Evolutionary conservation across 2,888 invertebrate species (phyloP).

Genomic region (Drosophila demipolita): DNA sequence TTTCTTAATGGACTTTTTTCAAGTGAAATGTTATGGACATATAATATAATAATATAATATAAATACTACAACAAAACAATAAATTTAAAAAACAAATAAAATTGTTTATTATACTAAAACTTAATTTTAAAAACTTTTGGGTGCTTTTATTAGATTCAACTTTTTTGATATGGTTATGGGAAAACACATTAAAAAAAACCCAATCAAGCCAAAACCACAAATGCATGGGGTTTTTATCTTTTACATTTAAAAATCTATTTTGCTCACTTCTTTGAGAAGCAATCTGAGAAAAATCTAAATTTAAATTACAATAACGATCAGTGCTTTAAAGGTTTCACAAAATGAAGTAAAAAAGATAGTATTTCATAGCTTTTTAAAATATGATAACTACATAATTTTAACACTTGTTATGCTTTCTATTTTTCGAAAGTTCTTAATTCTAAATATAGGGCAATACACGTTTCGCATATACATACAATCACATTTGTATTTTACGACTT

Average conservation of each 20-base stretch:
- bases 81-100: background rate
- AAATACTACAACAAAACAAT: background rate
- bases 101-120: background rate
- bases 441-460: background rate
- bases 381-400: background rate
- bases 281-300: background rate
- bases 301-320: no score
- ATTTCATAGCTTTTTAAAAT: no score
- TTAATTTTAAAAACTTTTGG: background rate
- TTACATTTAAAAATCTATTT: background rate
- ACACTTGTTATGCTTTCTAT: background rate
- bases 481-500: background rate
- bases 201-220: background rate
- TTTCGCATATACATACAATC: background rate
- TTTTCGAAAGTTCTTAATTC: slow-evolving; percentile 5
- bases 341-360: background rate
- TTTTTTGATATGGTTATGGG: background rate
- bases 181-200: background rate
- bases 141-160: background rate
- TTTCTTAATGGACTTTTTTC: background rate
- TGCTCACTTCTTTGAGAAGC: background rate
- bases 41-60: background rate
- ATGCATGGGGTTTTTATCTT: background rate
- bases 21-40: slow-evolving; percentile 8
- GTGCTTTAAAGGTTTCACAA: no score